phyloP scores from a whole-genome alignment of 2,113 vertebrate genomes.

The Bettongia penicillata region DNA sequence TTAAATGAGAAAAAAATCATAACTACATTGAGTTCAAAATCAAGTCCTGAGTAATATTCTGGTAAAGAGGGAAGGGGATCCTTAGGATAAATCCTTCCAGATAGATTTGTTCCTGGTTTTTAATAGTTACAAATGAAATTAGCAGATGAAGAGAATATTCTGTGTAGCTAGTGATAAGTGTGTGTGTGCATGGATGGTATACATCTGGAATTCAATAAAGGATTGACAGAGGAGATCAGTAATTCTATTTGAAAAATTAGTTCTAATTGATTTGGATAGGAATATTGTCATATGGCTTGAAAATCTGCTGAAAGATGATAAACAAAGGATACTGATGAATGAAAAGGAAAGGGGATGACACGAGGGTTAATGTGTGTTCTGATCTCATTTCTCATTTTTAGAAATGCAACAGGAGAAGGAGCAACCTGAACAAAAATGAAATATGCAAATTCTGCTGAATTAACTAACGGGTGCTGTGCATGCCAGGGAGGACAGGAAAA shows the following conservation, averaged over 20 bases:
- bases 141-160: constrained; percentile 71
- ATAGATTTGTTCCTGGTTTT: constrained; percentile 65
- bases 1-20: constrained; percentile 72
- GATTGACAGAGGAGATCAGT: constrained; percentile 33
- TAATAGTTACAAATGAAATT: constrained; percentile 60
- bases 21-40: constrained; percentile 72
- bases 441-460: constrained; percentile 42
- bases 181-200: neutral
- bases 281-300: constrained; percentile 62
- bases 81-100: constrained; percentile 69
- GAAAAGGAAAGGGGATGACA: constrained; percentile 56
- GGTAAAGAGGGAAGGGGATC: constrained; percentile 56
- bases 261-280: constrained; percentile 72
- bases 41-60: constrained; percentile 71
- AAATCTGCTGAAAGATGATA: constrained; percentile 70
- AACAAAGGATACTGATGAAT: constrained; percentile 68
- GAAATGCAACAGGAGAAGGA: constrained; percentile 61
- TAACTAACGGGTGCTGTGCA: constrained; percentile 1
- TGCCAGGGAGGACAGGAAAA: constrained; percentile 22
- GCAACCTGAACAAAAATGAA: constrained; percentile 59
- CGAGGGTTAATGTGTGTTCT: constrained; percentile 62
- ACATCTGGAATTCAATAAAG: constrained; percentile 65
- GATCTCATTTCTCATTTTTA: constrained; percentile 67
- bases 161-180: constrained; percentile 55
- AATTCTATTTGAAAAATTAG: constrained; percentile 57